A percentile compares a stretch with the other conserved stretches of the same genome.
phyloP scores from a whole-genome alignment of 2,797 vertebrate species.

The Picus viridis region DNA sequence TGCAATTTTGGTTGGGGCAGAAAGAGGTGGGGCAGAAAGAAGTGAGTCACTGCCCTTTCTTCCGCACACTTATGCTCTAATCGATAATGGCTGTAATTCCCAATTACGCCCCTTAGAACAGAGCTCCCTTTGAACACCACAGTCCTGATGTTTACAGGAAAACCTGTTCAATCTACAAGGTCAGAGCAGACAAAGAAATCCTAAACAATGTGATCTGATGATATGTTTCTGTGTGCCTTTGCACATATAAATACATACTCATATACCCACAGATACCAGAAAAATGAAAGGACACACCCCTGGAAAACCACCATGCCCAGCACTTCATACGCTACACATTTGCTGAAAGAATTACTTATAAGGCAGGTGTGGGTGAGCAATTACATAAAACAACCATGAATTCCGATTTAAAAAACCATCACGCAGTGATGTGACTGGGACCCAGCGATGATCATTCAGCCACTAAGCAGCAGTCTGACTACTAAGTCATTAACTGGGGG shows the following conservation, averaged over 20 bases:
- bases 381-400: not conserved
- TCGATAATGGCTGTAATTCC: slow-evolving; percentile 28
- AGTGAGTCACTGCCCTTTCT: not conserved
- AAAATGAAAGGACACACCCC: slow-evolving; percentile 54
- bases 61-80: not conserved
- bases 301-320: slow-evolving; percentile 30
- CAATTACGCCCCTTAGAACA: not conserved
- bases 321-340: not conserved
- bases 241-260: not conserved
- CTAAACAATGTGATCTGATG: not conserved
- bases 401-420: not conserved
- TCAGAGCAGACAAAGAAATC: slow-evolving; percentile 55
- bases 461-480: not conserved
- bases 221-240: not conserved
- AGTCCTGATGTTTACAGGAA: not conserved
- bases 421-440: not conserved
- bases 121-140: not conserved
- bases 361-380: slow-evolving; percentile 8
- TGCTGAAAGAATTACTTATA: not conserved
- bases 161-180: not conserved
- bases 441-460: rapidly evolving
- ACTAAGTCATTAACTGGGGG: not conserved
- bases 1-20: not conserved
- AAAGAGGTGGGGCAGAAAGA: not conserved
- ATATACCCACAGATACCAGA: not conserved